Percentiles rank a stretch among this genome's conserved stretches.
These are phyloP conservation scores for Pipistrellus pygmaeus DNA, from an alignment of 2,797 vertebrate genomes.

Conservation along the genomic window DNA sequence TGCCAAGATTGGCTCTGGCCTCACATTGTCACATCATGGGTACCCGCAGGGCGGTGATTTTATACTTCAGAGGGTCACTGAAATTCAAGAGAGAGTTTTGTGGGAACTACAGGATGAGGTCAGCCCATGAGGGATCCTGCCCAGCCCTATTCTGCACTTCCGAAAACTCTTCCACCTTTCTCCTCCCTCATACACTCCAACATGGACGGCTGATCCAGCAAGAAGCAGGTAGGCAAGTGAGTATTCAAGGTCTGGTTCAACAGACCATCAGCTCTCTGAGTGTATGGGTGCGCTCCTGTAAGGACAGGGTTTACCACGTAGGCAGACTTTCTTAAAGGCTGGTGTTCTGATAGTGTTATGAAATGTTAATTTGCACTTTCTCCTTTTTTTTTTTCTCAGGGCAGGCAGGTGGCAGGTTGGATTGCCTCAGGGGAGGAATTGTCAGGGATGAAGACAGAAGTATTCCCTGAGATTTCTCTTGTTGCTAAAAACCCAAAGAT, in stretches of 20 bases:
- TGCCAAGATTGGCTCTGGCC: not conserved
- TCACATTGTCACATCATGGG: not conserved
- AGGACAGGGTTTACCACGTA: not conserved
- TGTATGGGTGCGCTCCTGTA: not conserved
- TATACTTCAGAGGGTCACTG: not conserved
- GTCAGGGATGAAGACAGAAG: not conserved
- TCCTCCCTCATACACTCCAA: not conserved
- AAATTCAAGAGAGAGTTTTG: not conserved
- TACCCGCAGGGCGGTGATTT: not conserved
- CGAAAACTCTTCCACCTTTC: not conserved
- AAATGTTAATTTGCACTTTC: conserved; percentile 12
- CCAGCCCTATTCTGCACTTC: not conserved
- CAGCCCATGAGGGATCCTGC: not conserved
- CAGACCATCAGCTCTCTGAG: not conserved
- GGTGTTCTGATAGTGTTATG: not conserved
- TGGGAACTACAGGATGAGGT: not conserved
- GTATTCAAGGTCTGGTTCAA: not conserved
- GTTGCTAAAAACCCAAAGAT: conserved; percentile 21
- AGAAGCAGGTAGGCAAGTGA: not conserved
- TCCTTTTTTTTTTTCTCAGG: not conserved
- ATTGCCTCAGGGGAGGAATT: not conserved
- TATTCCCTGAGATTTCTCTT: conserved; percentile 32
- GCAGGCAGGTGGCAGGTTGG: conserved; percentile 9
- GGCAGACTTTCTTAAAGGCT: conserved; percentile 23
- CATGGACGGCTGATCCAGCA: not conserved